Evolutionary conservation across 2,113 vertebrate species (phyloP).

Genomic region (Vulpes lagopus): DNA sequence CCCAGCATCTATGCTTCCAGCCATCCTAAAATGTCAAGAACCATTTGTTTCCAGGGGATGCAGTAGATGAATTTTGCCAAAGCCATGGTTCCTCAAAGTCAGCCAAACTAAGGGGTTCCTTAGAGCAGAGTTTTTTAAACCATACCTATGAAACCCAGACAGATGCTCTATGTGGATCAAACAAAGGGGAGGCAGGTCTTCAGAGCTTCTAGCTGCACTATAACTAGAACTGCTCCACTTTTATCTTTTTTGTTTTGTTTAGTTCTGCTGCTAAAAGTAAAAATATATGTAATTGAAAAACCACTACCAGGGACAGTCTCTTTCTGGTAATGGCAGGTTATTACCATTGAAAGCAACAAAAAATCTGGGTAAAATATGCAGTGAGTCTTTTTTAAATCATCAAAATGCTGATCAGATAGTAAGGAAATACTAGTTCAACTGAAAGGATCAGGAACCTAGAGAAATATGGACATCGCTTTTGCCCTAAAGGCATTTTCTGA

Average conservation of each 20-base stretch:
- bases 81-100: slow-evolving; percentile 58
- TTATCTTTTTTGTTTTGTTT: slow-evolving; percentile 11
- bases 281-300: slow-evolving; percentile 56
- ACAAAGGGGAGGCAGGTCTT: background rate
- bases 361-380: slow-evolving; percentile 43
- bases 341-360: slow-evolving; percentile 33
- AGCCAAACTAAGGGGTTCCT: slow-evolving; percentile 29
- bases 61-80: slow-evolving; percentile 56
- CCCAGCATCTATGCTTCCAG: slow-evolving; percentile 58
- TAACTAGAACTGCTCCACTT: background rate
- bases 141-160: background rate
- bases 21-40: slow-evolving; percentile 70
- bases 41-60: slow-evolving; percentile 68
- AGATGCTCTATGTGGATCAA: background rate
- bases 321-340: slow-evolving; percentile 21
- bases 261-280: slow-evolving; percentile 49
- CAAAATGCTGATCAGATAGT: slow-evolving; percentile 34
- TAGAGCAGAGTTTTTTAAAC: slow-evolving; percentile 15
- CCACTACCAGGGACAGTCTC: background rate
- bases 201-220: background rate
- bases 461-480: slow-evolving; percentile 34
- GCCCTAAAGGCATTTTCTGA: slow-evolving; percentile 59
- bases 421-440: background rate
- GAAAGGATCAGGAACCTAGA: slow-evolving; percentile 5
- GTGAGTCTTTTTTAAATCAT: background rate